Conservation (phyloP, 2,888 invertebrate species). For the Acrobasis suavella region DNA sequence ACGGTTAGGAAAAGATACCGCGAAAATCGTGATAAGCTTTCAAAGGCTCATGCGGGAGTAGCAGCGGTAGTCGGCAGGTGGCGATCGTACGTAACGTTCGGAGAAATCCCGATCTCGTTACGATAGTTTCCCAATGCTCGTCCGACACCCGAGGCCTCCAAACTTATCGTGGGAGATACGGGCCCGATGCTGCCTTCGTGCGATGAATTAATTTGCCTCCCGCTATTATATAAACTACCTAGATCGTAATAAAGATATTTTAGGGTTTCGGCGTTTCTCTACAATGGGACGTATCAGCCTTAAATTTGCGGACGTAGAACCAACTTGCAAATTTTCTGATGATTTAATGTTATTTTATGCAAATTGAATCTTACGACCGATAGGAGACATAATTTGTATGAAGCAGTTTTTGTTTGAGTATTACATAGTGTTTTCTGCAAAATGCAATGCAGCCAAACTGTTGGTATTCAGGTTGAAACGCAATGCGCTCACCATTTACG, state of each 20-base stretch:
- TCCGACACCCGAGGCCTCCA: slow-evolving; percentile 54
- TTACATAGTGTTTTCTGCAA: not conserved
- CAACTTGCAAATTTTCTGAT: slow-evolving; percentile 56
- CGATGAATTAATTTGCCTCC: slow-evolving; percentile 75
- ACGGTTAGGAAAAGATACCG: slow-evolving; percentile 43
- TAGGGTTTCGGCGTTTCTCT: slow-evolving; percentile 44
- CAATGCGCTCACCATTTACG: slow-evolving; percentile 9
- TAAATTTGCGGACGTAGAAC: slow-evolving; percentile 41
- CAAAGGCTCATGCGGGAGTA: slow-evolving; percentile 45
- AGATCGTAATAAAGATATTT: slow-evolving; percentile 75
- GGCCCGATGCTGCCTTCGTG: slow-evolving; percentile 56
- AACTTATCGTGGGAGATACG: slow-evolving; percentile 69
- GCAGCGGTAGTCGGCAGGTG: slow-evolving; percentile 29
- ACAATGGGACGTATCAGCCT: slow-evolving; percentile 47
- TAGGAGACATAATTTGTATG: not conserved
- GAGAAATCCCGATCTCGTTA: slow-evolving; percentile 71
- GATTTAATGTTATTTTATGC: slow-evolving; percentile 51
- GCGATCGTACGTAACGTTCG: slow-evolving; percentile 60
- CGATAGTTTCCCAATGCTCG: slow-evolving; percentile 66
- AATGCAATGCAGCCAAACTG: not conserved
- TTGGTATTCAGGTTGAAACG: slow-evolving; percentile 13
- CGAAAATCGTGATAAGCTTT: slow-evolving; percentile 59
- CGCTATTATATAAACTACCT: slow-evolving; percentile 66
- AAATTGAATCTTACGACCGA: slow-evolving; percentile 9
- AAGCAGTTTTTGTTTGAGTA: not conserved